These are phyloP conservation scores for Yponomeuta evonymella DNA, from an alignment of 2,888 invertebrate species.

Conservation along the genomic window DNA sequence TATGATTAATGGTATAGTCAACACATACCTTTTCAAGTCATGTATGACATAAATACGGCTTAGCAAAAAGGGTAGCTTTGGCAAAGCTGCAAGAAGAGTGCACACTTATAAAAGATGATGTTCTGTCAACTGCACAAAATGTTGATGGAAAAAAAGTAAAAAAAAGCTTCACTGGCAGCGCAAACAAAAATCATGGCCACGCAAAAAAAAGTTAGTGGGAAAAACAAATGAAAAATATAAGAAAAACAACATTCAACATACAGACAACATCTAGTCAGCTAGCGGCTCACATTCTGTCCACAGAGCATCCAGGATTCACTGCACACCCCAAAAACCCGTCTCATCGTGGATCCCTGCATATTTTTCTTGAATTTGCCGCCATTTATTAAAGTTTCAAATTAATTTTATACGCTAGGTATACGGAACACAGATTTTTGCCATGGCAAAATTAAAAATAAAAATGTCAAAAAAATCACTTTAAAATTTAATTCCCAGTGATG, in stretches of 20 bases:
- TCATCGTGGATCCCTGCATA: slow-evolving; percentile 43
- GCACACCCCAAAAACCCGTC: slow-evolving; percentile 73
- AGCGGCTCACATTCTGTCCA: slow-evolving; percentile 72
- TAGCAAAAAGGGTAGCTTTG: too few species aligned
- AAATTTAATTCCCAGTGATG: too few species aligned
- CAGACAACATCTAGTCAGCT: slow-evolving; percentile 69
- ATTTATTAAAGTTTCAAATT: background rate
- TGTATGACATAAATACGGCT: too few species aligned
- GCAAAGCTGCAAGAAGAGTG: too few species aligned
- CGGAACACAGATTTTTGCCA: too few species aligned
- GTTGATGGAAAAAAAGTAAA: background rate
- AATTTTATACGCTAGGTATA: too few species aligned
- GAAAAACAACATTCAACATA: slow-evolving; percentile 55
- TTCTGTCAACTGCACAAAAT: too few species aligned
- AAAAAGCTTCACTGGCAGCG: background rate
- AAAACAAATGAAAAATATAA: slow-evolving; percentile 27
- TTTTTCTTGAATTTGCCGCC: slow-evolving; percentile 4
- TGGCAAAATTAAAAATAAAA: too few species aligned
- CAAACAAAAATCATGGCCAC: slow-evolving; percentile 6
- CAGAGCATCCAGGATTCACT: slow-evolving; percentile 72
- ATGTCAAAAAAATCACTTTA: too few species aligned
- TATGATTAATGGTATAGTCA: too few species aligned
- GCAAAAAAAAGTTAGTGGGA: slow-evolving; percentile 10
- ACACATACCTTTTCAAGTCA: too few species aligned
- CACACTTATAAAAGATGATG: too few species aligned